Conservation (phyloP, 2,888 invertebrate genomes). For the Elmis aenea region DNA sequence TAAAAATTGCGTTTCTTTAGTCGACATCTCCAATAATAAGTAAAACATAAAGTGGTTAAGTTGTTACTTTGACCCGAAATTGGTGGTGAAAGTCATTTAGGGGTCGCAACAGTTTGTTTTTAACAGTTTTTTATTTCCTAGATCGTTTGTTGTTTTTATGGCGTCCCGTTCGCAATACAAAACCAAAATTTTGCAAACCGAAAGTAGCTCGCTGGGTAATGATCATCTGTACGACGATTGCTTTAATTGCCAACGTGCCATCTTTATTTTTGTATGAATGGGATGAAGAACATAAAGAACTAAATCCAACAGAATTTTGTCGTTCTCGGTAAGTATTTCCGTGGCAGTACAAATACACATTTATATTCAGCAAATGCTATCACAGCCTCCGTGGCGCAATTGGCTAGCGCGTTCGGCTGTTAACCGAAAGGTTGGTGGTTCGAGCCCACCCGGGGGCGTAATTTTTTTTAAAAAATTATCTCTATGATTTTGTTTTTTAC, state of each 20-base stretch:
- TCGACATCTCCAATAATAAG: no score
- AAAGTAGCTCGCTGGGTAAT: conserved; percentile 5
- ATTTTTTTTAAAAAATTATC: conserved; percentile 39
- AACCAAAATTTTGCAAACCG: conserved; percentile 10
- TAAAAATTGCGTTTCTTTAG: no score
- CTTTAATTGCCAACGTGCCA: neutral
- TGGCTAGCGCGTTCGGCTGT: conserved; percentile 98
- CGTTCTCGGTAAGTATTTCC: neutral
- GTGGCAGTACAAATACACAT: neutral
- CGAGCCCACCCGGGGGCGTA: conserved; percentile 93
- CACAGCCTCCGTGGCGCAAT: conserved; percentile 91
- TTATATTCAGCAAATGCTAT: conserved; percentile 3
- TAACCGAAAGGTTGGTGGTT: conserved; percentile 99
- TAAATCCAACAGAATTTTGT: neutral
- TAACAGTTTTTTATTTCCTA: conserved; percentile 5
- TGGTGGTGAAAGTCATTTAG: no score
- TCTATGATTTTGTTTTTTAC: conserved; percentile 7
- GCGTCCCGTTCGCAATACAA: conserved; percentile 3
- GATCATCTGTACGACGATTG: no score
- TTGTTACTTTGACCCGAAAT: no score
- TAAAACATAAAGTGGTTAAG: no score
- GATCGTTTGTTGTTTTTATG: conserved; percentile 12
- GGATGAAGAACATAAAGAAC: no score
- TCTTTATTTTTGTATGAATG: no score
- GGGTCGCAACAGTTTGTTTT: no score